Evolutionary conservation across 2,797 vertebrate species (phyloP).

Genomic region (Peromyscus nudipes): DNA sequence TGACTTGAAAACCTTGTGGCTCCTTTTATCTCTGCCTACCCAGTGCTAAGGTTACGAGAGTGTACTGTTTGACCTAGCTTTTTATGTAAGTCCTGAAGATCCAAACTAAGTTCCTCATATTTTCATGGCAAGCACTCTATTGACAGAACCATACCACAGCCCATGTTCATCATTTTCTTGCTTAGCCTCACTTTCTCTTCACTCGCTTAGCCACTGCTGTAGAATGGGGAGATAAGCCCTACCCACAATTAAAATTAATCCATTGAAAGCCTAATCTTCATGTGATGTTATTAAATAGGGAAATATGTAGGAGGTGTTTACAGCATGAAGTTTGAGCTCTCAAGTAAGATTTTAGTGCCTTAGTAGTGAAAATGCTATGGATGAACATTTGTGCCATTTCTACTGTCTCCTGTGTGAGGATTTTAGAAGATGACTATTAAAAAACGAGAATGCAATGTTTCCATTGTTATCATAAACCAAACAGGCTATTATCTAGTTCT

Average conservation of each 20-base stretch:
- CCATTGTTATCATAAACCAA: not conserved
- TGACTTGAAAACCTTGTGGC: not conserved
- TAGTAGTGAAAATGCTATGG: not conserved
- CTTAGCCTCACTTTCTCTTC: not conserved
- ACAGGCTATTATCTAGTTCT: not conserved
- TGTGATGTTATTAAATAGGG: not conserved
- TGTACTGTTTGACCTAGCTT: not conserved
- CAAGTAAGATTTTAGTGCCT: not conserved
- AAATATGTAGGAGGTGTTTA: not conserved
- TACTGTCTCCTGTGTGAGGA: not conserved
- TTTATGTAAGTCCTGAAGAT: not conserved
- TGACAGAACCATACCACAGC: not conserved
- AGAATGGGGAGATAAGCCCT: not conserved
- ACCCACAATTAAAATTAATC: not conserved
- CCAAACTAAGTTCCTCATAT: not conserved
- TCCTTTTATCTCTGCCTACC: not conserved
- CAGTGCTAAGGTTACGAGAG: not conserved
- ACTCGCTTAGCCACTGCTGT: not conserved
- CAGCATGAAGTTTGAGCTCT: not conserved
- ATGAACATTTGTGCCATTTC: not conserved
- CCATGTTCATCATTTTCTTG: not conserved
- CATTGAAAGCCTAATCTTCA: no score
- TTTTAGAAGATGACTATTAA: not conserved
- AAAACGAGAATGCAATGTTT: not conserved
- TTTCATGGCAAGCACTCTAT: not conserved